phyloP scores from a whole-genome alignment of 2,797 vertebrate genomes.

The Helarctos malayanus region DNA sequence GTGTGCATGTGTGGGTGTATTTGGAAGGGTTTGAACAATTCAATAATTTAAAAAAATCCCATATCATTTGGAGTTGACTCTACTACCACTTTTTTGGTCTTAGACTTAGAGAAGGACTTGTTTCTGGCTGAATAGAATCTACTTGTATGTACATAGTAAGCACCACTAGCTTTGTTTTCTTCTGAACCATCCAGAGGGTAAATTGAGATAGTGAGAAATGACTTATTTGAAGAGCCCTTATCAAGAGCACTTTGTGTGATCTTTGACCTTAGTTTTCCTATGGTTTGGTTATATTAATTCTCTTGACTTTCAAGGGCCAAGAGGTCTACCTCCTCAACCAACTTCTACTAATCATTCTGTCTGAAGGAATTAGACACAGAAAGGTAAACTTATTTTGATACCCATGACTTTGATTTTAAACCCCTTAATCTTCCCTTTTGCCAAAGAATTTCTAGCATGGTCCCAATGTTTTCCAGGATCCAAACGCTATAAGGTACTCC shows the following conservation, averaged over 20 bases:
- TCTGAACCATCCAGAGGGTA: not conserved
- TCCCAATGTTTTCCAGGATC: not conserved
- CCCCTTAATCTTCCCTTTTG: not conserved
- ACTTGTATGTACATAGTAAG: not conserved
- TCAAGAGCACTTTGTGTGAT: not conserved
- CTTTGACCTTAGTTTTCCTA: not conserved
- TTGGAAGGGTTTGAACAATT: not conserved
- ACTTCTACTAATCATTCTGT: conserved; percentile 19
- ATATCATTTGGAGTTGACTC: not conserved
- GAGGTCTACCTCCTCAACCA: not conserved
- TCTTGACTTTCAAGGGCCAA: conserved; percentile 23
- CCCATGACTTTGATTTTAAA: not conserved
- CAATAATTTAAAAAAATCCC: not conserved
- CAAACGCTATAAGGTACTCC: not conserved
- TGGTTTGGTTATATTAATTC: conserved; percentile 12
- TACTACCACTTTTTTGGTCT: not conserved
- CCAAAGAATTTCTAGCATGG: not conserved
- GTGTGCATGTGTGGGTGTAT: not conserved
- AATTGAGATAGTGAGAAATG: not conserved
- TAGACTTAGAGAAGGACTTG: not conserved
- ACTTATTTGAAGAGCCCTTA: not conserved
- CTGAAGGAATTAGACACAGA: not conserved
- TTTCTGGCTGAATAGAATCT: not conserved
- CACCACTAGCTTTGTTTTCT: not conserved
- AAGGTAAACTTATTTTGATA: not conserved